Percentiles rank a stretch among this genome's conserved stretches.
Conservation (phyloP, 2,797 vertebrate genomes). For the Acipenser ruthenus region DNA sequence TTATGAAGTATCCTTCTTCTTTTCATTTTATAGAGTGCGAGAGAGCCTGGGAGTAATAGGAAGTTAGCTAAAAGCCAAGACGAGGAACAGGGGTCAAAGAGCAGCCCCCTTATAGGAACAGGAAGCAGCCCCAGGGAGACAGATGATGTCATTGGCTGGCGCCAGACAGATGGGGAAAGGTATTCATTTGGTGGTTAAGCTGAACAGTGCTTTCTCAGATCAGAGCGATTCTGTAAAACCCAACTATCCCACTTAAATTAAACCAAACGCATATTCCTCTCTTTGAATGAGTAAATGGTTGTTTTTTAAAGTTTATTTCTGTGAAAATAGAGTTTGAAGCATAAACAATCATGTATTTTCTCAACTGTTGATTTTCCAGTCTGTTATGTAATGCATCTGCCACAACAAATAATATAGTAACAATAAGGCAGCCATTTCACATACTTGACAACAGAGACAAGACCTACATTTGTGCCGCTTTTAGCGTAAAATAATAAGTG, state of each 20-base stretch:
- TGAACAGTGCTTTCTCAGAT: background rate
- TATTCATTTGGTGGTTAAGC: constrained; percentile 35
- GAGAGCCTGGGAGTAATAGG: constrained; percentile 31
- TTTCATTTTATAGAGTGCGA: constrained; percentile 6
- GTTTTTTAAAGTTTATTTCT: constrained; percentile 14
- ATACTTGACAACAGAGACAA: too few species aligned
- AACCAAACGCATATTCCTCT: constrained; percentile 5
- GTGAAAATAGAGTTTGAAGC: background rate
- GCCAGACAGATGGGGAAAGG: constrained; percentile 49
- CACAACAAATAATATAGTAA: too few species aligned
- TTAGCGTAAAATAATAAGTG: too few species aligned
- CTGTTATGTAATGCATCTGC: too few species aligned
- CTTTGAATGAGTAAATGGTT: constrained; percentile 37
- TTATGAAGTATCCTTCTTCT: too few species aligned
- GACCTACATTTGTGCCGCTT: too few species aligned
- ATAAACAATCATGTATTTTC: too few species aligned
- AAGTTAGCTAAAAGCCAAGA: constrained; percentile 27
- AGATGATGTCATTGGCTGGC: constrained; percentile 44
- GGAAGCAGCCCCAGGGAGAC: constrained; percentile 30
- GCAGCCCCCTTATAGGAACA: constrained; percentile 33
- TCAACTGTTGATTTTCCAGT: too few species aligned
- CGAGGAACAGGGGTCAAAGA: constrained; percentile 37
- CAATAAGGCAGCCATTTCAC: too few species aligned
- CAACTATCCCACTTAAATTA: too few species aligned
- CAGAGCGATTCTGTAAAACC: too few species aligned